Percentiles rank a stretch among this genome's conserved stretches.
Conservation (phyloP, 35 echinoderm and acorn worm species). For the Apostichopus californicus region DNA sequence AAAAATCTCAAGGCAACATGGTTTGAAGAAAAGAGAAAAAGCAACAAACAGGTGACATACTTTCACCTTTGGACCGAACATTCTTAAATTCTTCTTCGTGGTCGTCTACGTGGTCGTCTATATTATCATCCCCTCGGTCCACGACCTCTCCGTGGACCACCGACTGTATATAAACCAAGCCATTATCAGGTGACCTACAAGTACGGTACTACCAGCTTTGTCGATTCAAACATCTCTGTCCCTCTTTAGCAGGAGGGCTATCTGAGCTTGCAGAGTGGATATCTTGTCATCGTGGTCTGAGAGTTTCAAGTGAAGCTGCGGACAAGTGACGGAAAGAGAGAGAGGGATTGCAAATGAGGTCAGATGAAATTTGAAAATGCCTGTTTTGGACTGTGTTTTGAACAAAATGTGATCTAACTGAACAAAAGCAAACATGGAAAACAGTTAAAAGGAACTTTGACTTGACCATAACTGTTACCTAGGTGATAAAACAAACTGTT, state of each 20-base stretch:
- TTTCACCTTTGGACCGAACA: neutral
- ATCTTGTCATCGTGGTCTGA: conserved; percentile 33
- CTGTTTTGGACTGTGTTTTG: neutral
- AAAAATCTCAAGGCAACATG: conserved; percentile 41
- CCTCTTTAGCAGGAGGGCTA: neutral
- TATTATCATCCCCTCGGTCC: neutral
- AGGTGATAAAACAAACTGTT: too few species aligned
- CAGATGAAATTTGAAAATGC: neutral
- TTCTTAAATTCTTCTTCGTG: too few species aligned
- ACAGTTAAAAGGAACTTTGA: too few species aligned
- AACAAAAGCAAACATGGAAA: too few species aligned
- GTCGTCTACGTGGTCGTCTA: neutral
- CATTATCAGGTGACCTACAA: neutral
- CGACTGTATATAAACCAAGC: too few species aligned
- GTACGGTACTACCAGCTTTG: too few species aligned
- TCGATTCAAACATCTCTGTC: neutral
- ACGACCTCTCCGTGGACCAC: too few species aligned
- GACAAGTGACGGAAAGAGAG: neutral
- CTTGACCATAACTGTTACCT: too few species aligned
- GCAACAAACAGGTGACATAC: neutral
- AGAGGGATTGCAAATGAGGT: neutral
- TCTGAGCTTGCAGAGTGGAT: conserved; percentile 42
- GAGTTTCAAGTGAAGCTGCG: conserved; percentile 30
- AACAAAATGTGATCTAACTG: too few species aligned
- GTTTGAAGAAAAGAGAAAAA: conserved; percentile 9